Conservation (phyloP, 2,888 invertebrate genomes). For the Boloria euphrosyne region DNA sequence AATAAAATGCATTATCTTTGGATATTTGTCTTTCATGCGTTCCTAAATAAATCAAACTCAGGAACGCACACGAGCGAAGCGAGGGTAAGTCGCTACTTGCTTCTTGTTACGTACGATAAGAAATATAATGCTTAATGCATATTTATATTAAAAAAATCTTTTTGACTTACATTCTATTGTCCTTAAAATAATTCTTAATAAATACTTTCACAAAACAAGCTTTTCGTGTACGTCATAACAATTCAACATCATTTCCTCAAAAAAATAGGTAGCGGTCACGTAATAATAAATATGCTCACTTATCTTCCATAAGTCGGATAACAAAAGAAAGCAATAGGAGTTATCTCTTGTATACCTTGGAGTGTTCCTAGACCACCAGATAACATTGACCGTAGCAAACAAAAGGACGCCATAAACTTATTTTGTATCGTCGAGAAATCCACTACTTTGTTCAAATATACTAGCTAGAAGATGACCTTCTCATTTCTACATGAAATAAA, state of each 20-base stretch:
- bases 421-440: conserved; percentile 69
- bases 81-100: too few species aligned
- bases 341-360: conserved; percentile 65
- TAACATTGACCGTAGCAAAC: conserved; percentile 72
- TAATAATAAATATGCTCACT: conserved; percentile 72
- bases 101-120: too few species aligned
- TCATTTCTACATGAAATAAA: conserved; percentile 24
- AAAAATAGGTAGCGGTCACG: conserved; percentile 64
- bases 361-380: conserved; percentile 60
- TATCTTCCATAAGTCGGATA: conserved; percentile 66
- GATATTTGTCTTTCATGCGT: too few species aligned
- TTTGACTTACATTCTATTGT: background rate
- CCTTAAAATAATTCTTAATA: background rate
- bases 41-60: too few species aligned
- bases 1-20: too few species aligned
- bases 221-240: conserved; percentile 21
- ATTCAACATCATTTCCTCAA: conserved; percentile 46
- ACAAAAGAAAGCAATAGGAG: conserved; percentile 71
- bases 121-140: background rate
- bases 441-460: conserved; percentile 49
- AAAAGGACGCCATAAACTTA: conserved; percentile 72
- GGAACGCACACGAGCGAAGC: too few species aligned
- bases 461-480: conserved; percentile 28
- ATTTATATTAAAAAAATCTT: background rate
- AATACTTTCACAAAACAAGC: conserved; percentile 20